Percentiles rank a stretch among this genome's conserved stretches.
phyloP scores from a whole-genome alignment of 1,140 invertebrate species.

The Agraylea sexmaculata region DNA sequence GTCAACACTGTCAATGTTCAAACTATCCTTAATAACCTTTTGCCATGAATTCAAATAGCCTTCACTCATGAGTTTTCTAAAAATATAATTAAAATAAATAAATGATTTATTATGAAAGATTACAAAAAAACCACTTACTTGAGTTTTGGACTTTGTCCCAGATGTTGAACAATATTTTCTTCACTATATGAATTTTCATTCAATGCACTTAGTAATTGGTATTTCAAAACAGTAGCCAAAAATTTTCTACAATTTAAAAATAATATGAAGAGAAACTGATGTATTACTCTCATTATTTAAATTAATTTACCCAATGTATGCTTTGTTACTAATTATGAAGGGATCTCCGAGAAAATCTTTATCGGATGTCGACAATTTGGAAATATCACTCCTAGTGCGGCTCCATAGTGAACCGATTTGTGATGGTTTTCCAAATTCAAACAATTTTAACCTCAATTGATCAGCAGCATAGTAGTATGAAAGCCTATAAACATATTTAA shows the following conservation, averaged over 20 bases:
- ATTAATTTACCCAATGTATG: slow-evolving; percentile 41
- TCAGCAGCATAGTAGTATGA: slow-evolving; percentile 48
- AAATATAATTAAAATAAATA: slow-evolving; percentile 12
- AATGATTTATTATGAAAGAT: slow-evolving; percentile 5
- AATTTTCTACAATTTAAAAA: slow-evolving; percentile 31
- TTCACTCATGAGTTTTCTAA: slow-evolving; percentile 22
- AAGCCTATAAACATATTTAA: slow-evolving; percentile 27
- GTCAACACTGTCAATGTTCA: slow-evolving; percentile 23
- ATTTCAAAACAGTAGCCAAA: slow-evolving; percentile 33
- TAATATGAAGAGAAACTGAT: slow-evolving; percentile 9
- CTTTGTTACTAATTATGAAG: slow-evolving; percentile 43
- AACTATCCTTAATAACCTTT: slow-evolving; percentile 22
- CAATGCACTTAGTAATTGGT: slow-evolving; percentile 34
- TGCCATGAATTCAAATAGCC: slow-evolving; percentile 23
- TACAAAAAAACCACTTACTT: slow-evolving; percentile 17
- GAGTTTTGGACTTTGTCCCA: slow-evolving; percentile 24
- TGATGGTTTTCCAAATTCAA: slow-evolving; percentile 31
- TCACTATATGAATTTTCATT: slow-evolving; percentile 22
- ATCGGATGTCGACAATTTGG: slow-evolving; percentile 30
- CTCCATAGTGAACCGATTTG: slow-evolving; percentile 40
- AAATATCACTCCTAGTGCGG: slow-evolving; percentile 35
- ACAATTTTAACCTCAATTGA: slow-evolving; percentile 43
- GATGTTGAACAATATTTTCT: slow-evolving; percentile 24
- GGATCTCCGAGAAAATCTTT: slow-evolving; percentile 42
- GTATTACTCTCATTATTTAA: slow-evolving; percentile 8